phyloP scores from a whole-genome alignment of 2,888 invertebrate genomes.

The Eledone cirrhosa region DNA sequence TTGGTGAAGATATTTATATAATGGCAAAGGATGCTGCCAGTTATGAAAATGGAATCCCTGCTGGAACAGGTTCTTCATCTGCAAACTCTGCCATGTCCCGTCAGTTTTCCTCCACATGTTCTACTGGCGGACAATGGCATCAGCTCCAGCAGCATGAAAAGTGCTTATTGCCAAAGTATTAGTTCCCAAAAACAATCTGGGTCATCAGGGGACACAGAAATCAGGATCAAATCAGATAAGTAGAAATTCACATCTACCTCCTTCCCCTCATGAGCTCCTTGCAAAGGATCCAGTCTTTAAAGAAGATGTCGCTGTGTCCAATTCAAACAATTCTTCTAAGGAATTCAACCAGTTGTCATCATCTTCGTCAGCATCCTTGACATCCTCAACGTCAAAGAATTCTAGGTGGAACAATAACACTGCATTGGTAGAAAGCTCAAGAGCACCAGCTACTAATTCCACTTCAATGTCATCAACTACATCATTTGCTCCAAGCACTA shows the following conservation, averaged over 20 bases:
- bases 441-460: conserved; percentile 11
- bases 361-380: conserved; percentile 28
- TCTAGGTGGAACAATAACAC: conserved; percentile 24
- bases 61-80: conserved; percentile 14
- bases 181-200: conserved; percentile 15
- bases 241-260: conserved; percentile 25
- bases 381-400: conserved; percentile 27
- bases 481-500: conserved; percentile 23
- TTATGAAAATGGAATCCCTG: conserved; percentile 18
- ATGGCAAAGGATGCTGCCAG: conserved; percentile 22
- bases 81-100: conserved; percentile 15
- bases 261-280: conserved; percentile 25
- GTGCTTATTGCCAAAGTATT: conserved; percentile 8
- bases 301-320: neutral
- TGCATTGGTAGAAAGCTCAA: conserved; percentile 14
- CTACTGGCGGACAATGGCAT: conserved; percentile 25
- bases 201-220: conserved; percentile 12
- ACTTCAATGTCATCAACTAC: conserved; percentile 24
- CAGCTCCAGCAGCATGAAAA: conserved; percentile 23
- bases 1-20: conserved; percentile 26
- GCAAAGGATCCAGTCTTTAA: conserved; percentile 23
- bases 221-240: conserved; percentile 4
- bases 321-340: conserved; percentile 8
- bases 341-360: conserved; percentile 21
- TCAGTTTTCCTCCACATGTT: conserved; percentile 22